Base-by-base conservation (phyloP, 1,140 invertebrate species). In the Apis laboriosa region DNA sequence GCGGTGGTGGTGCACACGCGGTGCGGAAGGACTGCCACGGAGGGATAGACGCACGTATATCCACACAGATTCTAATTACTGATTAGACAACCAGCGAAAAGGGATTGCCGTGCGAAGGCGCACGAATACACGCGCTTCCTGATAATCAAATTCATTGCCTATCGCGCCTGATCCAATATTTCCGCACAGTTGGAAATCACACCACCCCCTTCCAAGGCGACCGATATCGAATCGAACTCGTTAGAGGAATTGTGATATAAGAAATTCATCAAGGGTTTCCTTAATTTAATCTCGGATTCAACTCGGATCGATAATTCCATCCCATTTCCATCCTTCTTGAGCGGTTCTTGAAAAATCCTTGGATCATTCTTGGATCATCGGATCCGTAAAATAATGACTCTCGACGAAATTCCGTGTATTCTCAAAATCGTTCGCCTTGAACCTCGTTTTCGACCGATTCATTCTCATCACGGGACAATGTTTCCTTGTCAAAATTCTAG, bases 31-130 rank as follows among this genome's bases (percentile, higher is more conserved):
- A 61, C 77, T 76, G 72, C 73, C 71, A 76, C 79, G 79, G 24
- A 76, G 78, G 79, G 80, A 78, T 81, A 82, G 67, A 43, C 78
- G 86, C 84, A 56, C 77, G 77, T 78, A 83, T 66, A 74, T 84
- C 84, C 63, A 73, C 72, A 71, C 72, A 71, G 90, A 92, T 91
- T 88, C 90, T 91, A 90, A 92, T 91, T 91, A 91, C 85, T 90
- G 90, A 91, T 91, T 90, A 89, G 85, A 78, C 73, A 53, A 87
- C 72, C 85, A 77, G 75, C 55, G 78, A 85, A 88, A 89, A 88
- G 89, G 79, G 83, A 82, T 63, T 19, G 64, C 56, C 17, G 60
- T 24, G 55, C 51, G 34, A 56, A 63, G 68, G 55, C 68, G 70
- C 77, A 55, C 71, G 63, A 74, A 55, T 58, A 80, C n/a, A 56